Base-by-base conservation (phyloP, 2,797 vertebrate genomes). In the Gymnodraco acuticeps region DNA sequence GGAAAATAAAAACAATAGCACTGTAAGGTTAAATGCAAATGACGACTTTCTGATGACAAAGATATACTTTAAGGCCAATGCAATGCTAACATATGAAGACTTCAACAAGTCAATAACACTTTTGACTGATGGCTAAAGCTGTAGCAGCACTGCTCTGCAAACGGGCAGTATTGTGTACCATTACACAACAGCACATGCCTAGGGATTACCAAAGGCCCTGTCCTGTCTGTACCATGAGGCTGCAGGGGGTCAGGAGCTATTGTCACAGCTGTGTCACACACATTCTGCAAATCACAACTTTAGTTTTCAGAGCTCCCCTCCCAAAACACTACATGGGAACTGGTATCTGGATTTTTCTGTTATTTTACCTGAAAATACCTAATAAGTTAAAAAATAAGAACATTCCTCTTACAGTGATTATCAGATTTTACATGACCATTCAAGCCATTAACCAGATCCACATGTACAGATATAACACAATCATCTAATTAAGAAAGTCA, bases 181-280 rank as follows among this genome's bases (percentile, higher is more conserved):
- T 86, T 89, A 89, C 86, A 87, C 85, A 90, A 85, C 85, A 89
- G 89, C 89, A 90, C 91, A 94, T 93, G 88, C 91, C 92, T 88
- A 81, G 64, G 91, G 91, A 94, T 94, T 92, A 75, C 77, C 47
- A n/a, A 38, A 23, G 87, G 83, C 88, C 81, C 87, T 80, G 85
- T 86, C 75, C 88, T 62, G 81, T 82, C 84, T 81, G 87, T 77
- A 78, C 69, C 70, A 59, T 73, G 64, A 82, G 83, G 87, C 89
- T 76, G 80, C 80, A 63, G 88, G 87, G 87, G 90, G 88, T 84
- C 86, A 66, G 64, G 1, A 56, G 85, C 84, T 84, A 87, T 90
- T 89, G 83, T 90, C 87, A 88, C 81, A 85, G 74, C 85, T 88
- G 84, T 89, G 78, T 81, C 69, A 80, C 75, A 81, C 31, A 54